Evolutionary conservation across 2,888 invertebrate species (phyloP), one percentile per base, ranked within the genome.

Genomic region (Colostygia pectinataria): DNA sequence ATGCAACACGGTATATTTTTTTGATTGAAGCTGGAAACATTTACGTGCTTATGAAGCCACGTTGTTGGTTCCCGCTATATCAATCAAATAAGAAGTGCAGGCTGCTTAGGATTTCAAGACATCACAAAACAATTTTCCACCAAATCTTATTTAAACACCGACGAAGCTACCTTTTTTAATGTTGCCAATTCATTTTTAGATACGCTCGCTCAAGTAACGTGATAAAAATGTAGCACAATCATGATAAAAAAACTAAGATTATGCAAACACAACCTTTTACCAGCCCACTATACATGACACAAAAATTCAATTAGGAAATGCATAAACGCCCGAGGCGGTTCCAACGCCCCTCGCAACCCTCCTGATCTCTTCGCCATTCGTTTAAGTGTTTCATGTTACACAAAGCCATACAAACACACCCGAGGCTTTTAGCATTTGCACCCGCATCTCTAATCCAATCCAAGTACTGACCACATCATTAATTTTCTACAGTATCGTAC

Each of bases 381-480:
- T 70, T 74, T 83, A 71, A 76, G 76, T 78, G 80, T 80, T 83
- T 80, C 76, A 76, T 84, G 83, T 86, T 81, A 72, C 77, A 71
- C 80, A 84, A 85, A 85, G 80, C 79, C 79, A 59, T 74, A 76
- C 72, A 82, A 77, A 76, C 77, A 77, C 77, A 70, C 76, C 73
- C 74, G 72, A 80, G 76, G 81, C 83, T 88, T 85, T 88, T 85
- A 87, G 73, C 79, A 74, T 79, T 81, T 76, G 69, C 80, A 60
- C 74, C 66, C 64, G 68, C 61, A 62, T 73, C 84, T 85, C 79
- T 84, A 84, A 87, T 84, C 83, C 83, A 85, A 88, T 87, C 73
- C 75, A 63, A 80, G 78, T 79, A 66, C 80, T 89, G 89, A 89
- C 89, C 89, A 87, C 83, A 80, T 88, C 90, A 90, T 90, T 89